Evolutionary conservation across 2,113 vertebrate genomes (phyloP).

Genomic region (Etheostoma cragini): DNA sequence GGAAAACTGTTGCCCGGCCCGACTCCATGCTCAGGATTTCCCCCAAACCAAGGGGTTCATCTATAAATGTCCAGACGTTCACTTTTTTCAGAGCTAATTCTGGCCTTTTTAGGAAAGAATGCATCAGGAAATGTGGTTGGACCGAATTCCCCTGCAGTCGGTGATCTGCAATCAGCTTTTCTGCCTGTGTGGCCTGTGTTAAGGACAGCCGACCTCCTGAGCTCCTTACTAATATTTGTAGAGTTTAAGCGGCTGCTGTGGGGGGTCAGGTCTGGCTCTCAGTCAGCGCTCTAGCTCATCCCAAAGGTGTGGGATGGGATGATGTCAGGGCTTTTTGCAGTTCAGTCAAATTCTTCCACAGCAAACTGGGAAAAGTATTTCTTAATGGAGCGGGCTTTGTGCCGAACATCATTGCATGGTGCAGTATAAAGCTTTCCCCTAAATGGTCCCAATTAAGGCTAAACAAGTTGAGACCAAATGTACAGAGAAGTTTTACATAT

Average conservation of each 20-base stretch:
- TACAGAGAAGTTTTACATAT: background rate
- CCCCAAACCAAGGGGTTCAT: slow-evolving; percentile 40
- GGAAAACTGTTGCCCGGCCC: slow-evolving; percentile 52
- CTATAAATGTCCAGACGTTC: slow-evolving; percentile 13
- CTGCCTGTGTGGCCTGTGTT: background rate
- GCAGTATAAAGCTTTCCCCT: background rate
- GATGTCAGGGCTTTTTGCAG: too few relatives aligned
- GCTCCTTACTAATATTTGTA: background rate
- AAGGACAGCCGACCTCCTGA: slow-evolving; percentile 1
- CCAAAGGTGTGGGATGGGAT: background rate
- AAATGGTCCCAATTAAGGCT: background rate
- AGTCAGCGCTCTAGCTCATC: background rate
- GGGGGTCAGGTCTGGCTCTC: background rate
- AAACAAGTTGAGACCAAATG: background rate
- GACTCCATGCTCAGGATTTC: background rate
- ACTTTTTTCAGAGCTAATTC: slow-evolving; percentile 32
- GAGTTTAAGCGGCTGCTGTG: background rate
- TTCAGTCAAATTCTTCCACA: too few relatives aligned
- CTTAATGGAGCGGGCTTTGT: background rate
- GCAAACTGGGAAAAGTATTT: background rate
- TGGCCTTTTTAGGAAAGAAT: slow-evolving; percentile 7
- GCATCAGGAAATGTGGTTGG: slow-evolving; percentile 9
- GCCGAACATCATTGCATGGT: background rate
- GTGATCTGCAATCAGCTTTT: background rate
- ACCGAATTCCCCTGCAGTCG: slow-evolving; percentile 19